Evolutionary conservation across 2,797 vertebrate genomes (phyloP).

Genomic region (Decapterus maruadsi): DNA sequence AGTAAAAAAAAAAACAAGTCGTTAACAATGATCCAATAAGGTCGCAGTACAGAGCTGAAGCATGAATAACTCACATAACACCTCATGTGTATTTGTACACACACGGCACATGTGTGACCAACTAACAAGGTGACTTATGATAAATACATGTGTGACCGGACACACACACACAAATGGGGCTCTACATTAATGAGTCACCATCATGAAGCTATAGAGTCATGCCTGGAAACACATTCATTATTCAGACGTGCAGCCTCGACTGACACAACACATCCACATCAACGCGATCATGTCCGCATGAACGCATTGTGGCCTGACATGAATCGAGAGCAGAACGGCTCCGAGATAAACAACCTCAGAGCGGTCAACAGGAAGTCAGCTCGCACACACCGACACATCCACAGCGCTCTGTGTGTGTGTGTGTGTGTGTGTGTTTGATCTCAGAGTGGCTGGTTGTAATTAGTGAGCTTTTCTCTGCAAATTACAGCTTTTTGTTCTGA

Average conservation of each 20-base stretch:
- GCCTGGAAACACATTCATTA: constrained; percentile 68
- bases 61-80: constrained; percentile 28
- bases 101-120: constrained; percentile 23
- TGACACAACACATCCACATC: constrained; percentile 59
- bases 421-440: background rate
- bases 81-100: constrained; percentile 6
- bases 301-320: constrained; percentile 27
- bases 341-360: constrained; percentile 17
- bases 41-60: background rate
- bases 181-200: constrained; percentile 52
- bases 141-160: constrained; percentile 4
- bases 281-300: constrained; percentile 48
- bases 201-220: constrained; percentile 45
- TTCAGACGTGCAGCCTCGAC: constrained; percentile 48
- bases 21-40: background rate
- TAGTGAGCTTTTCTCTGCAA: background rate
- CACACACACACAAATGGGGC: constrained; percentile 8
- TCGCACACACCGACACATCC: background rate
- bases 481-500: background rate
- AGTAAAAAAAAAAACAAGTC: background rate
- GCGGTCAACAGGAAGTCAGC: constrained; percentile 26
- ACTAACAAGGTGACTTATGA: constrained; percentile 40
- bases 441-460: background rate
- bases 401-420: background rate
- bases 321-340: constrained; percentile 36